Conservation (phyloP, 2,888 invertebrate genomes). For the Drosophila longiperda region DNA sequence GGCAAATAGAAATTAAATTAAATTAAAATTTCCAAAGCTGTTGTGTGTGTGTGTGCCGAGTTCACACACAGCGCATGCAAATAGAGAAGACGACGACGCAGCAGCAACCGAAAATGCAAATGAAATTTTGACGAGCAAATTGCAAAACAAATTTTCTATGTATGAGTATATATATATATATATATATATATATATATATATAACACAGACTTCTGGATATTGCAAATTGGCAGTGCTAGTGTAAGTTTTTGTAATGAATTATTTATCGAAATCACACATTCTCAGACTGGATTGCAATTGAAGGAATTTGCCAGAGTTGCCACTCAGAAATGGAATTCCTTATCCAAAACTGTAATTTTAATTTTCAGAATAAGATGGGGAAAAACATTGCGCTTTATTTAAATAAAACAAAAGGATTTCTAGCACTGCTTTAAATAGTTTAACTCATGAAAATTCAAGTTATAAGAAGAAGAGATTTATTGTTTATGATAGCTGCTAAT, state of each 20-base stretch:
- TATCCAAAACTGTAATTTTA: neutral
- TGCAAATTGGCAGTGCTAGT: conserved; percentile 13
- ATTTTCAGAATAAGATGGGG: neutral
- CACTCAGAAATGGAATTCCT: neutral
- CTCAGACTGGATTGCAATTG: neutral
- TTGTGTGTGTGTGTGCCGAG: conserved; percentile 42
- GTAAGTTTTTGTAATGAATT: conserved; percentile 25
- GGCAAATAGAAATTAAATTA: conserved; percentile 67
- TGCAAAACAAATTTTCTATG: conserved; percentile 37
- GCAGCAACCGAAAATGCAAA: conserved; percentile 39
- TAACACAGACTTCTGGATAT: conserved; percentile 13
- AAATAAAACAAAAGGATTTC: neutral
- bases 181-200: conserved; percentile 2
- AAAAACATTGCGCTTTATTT: neutral
- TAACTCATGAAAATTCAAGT: neutral
- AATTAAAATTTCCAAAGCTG: conserved; percentile 59
- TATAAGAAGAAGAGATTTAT: neutral
- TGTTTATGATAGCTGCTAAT: neutral
- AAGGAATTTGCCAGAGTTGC: neutral
- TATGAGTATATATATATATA: neutral
- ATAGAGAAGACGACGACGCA: conserved; percentile 44
- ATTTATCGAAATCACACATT: conserved; percentile 28
- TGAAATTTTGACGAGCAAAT: conserved; percentile 48
- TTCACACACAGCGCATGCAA: conserved; percentile 40
- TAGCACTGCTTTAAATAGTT: neutral